A percentile compares a stretch with the other conserved stretches of the same genome.
Evolutionary conservation across 2,797 vertebrate genomes (phyloP).

Genomic region (Toxotes lorentzi): DNA sequence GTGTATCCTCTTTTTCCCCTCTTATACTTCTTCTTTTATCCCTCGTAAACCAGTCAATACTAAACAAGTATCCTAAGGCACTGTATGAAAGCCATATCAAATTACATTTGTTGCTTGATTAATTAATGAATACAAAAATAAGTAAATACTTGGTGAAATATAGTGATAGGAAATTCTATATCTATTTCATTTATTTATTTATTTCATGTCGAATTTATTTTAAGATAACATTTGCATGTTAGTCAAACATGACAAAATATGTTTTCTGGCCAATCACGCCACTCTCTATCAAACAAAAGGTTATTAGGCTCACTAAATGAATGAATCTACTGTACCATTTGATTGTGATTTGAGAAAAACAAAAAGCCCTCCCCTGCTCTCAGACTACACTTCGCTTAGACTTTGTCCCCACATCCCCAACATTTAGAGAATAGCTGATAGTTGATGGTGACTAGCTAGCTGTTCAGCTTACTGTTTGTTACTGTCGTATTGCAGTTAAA

Average conservation of each 20-base stretch:
- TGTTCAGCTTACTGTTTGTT: not conserved
- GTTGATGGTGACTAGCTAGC: not conserved
- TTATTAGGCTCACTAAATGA: not conserved
- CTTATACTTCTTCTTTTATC: not conserved
- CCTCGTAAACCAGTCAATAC: not conserved
- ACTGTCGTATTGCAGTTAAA: not conserved
- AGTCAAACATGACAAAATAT: not conserved
- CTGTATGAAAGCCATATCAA: not conserved
- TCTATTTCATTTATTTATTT: not conserved
- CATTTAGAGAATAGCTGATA: not conserved
- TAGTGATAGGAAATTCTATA: not conserved
- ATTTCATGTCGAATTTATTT: constrained; percentile 5
- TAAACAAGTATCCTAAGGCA: not conserved
- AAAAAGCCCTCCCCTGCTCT: not conserved
- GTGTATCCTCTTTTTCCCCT: not conserved
- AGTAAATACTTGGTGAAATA: not conserved
- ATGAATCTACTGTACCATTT: not conserved
- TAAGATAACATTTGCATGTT: not conserved
- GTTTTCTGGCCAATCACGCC: not conserved
- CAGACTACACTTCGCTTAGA: too few relatives aligned
- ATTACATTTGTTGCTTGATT: not conserved
- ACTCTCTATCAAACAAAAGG: not conserved
- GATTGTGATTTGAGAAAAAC: not conserved
- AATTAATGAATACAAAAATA: not conserved
- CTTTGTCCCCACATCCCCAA: too few relatives aligned